Base-by-base conservation (phyloP, 2,113 vertebrate genomes). In the Xenopus tropicalis region DNA sequence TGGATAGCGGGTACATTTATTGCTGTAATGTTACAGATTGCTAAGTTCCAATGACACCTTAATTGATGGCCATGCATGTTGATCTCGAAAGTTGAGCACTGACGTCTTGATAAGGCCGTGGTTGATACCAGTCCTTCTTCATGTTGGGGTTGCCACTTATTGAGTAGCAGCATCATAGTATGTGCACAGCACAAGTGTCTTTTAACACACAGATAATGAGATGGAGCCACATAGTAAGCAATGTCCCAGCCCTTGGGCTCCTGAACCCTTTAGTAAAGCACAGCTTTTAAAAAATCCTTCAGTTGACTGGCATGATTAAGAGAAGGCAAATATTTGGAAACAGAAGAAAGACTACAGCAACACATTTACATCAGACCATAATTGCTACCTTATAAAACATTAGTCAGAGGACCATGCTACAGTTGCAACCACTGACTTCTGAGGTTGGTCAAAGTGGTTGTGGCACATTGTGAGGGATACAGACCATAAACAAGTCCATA, bases 391-490 rank as follows among this genome's bases (percentile, higher is more conserved):
- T 58, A 67, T 25, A n/a, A 59, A 67, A 22, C 17, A 46, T 14
- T 58, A 14, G 51, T 66, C 52, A 64, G 46, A 21, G 2, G 61
- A 71, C 70, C 46, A 14, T 51, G 70, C 46, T 51, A 71, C 70
- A 71, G 25, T 54, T 61, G 17, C 61, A 54, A 54, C 61, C 25
- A n/a, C 14, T 72, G 61, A 72, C 61, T 24, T 59, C 20, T 57
- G 16, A 23, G 42, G 17, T 42, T 24, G 4, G 23, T 61, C 64
- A 44, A n/a, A 25, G n/a, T 44, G 59, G 58, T 29, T 56, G 25
- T 56, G 21, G 73, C 73, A 69, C 59, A 75, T 75, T 69, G 14
- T 75, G 8, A 69, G 65, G 44, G 66, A 75, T 62, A 66, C n/a
- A 58, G 22, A 37, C 21, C 25, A 21, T 54, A 16, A 22, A 24